A percentile compares a stretch with the other conserved stretches of the same genome.
phyloP scores from a whole-genome alignment of 2,797 vertebrate species.

The Acrocephalus scirpaceus region DNA sequence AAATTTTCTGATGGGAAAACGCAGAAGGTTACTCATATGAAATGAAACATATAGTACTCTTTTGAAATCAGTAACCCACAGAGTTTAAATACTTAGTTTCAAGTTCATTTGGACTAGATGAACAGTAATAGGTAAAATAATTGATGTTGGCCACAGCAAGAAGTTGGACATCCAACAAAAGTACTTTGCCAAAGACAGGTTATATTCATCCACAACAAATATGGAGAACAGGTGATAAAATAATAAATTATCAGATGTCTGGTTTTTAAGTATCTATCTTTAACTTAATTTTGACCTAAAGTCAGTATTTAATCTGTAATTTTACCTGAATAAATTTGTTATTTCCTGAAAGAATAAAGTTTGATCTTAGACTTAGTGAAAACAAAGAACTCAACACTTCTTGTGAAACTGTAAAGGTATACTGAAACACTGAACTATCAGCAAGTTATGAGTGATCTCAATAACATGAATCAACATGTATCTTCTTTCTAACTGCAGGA shows the following conservation, averaged over 20 bases:
- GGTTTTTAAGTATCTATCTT: background rate
- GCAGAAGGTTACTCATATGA: background rate
- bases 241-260: background rate
- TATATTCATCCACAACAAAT: background rate
- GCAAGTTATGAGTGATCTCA: background rate
- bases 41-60: background rate
- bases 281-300: background rate
- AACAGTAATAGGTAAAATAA: background rate
- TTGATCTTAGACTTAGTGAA: background rate
- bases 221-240: background rate
- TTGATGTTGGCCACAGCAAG: background rate
- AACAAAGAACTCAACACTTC: accelerated
- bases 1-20: background rate
- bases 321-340: background rate
- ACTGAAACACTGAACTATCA: background rate
- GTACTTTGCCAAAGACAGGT: background rate
- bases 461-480: accelerated
- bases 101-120: background rate
- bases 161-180: background rate
- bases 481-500: background rate
- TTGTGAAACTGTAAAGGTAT: background rate
- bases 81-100: background rate
- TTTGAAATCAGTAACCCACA: background rate
- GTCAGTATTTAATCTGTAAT: background rate
- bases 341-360: background rate